phyloP scores from a whole-genome alignment of 2,888 invertebrate genomes.

The Drosophila niveifrons region DNA sequence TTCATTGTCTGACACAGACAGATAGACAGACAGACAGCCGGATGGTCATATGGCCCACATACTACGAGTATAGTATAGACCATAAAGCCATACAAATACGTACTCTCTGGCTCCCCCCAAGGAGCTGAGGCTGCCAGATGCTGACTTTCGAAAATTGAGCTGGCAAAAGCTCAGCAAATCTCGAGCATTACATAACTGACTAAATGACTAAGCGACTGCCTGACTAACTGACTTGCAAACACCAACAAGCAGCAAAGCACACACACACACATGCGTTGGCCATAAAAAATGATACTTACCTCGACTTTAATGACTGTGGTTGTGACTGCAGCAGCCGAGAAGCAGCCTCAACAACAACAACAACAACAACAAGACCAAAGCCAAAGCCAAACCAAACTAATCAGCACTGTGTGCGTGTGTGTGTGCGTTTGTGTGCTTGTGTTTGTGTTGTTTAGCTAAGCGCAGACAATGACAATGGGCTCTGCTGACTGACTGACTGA shows the following conservation, averaged over 20 bases:
- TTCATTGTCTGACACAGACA: slow-evolving; percentile 9
- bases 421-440: slow-evolving; percentile 7
- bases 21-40: slow-evolving; percentile 6
- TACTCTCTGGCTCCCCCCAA: slow-evolving; percentile 34
- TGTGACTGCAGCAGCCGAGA: slow-evolving; percentile 58
- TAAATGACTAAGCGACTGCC: slow-evolving; percentile 57
- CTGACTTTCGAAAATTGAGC: slow-evolving; percentile 68
- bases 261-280: slow-evolving; percentile 43
- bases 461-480: slow-evolving; percentile 63
- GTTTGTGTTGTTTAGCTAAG: slow-evolving; percentile 50
- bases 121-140: slow-evolving; percentile 40
- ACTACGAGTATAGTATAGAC: not conserved
- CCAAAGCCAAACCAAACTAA: slow-evolving; percentile 71
- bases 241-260: slow-evolving; percentile 42
- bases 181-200: slow-evolving; percentile 71
- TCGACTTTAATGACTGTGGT: slow-evolving; percentile 75
- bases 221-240: slow-evolving; percentile 71
- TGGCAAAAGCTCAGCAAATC: slow-evolving; percentile 75
- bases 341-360: slow-evolving; percentile 28
- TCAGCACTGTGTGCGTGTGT: slow-evolving; percentile 60
- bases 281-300: slow-evolving; percentile 78
- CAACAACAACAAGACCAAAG: slow-evolving; percentile 33
- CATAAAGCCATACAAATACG: slow-evolving; percentile 57
- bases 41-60: slow-evolving; percentile 37
- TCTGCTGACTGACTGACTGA: slow-evolving; percentile 39